Evolutionary conservation across 2,888 invertebrate species (phyloP).

Genomic region (Carabus problematicus): DNA sequence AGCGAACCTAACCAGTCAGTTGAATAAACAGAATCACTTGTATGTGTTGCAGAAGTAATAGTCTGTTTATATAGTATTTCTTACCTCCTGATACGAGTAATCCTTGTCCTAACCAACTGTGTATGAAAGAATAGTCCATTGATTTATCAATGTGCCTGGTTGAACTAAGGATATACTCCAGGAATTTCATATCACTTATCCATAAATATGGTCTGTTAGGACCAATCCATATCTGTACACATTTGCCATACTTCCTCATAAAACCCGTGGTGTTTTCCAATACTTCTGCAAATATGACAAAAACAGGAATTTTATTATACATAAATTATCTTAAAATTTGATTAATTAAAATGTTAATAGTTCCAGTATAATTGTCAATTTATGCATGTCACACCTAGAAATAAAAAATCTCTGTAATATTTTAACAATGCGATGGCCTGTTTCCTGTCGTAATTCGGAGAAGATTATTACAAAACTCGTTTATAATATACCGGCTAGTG

Average conservation of each 20-base stretch:
- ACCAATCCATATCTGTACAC: slow-evolving; percentile 43
- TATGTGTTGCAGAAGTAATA: background rate
- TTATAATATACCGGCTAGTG: too few relatives aligned
- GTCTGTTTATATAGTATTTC: background rate
- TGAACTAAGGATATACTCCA: slow-evolving; percentile 52
- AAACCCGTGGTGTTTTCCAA: slow-evolving; percentile 42
- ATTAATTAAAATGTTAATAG: background rate
- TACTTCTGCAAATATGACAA: slow-evolving; percentile 39
- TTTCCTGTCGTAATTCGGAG: too few relatives aligned
- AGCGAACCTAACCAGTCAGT: slow-evolving; percentile 57
- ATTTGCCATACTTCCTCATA: slow-evolving; percentile 44
- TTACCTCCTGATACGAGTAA: slow-evolving; percentile 55
- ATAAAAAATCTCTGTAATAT: too few relatives aligned
- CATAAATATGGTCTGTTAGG: slow-evolving; percentile 40
- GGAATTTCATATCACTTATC: slow-evolving; percentile 45
- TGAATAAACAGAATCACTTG: background rate
- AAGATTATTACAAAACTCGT: too few relatives aligned
- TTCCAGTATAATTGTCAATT: background rate
- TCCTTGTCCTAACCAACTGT: slow-evolving; percentile 55
- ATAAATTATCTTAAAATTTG: background rate
- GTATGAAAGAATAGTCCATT: slow-evolving; percentile 52
- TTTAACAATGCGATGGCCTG: too few relatives aligned
- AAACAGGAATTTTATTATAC: background rate
- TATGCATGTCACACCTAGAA: too few relatives aligned
- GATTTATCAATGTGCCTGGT: slow-evolving; percentile 52